Evolutionary conservation across 2,113 vertebrate species (phyloP).

Genomic region (Rhombomys opimus): DNA sequence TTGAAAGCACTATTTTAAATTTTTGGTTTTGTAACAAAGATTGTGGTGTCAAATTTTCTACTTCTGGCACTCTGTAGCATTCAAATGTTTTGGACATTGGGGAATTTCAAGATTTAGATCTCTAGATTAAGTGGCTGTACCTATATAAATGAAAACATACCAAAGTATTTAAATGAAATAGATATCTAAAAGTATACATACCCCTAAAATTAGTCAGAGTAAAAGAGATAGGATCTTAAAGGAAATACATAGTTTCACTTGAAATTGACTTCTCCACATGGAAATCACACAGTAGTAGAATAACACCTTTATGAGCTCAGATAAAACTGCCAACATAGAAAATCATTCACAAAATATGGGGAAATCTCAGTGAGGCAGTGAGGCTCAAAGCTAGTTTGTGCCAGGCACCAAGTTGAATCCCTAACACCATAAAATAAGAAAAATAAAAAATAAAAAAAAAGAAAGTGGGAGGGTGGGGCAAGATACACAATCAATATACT

Average conservation of each 20-base stretch:
- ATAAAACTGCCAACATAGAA: constrained; percentile 25
- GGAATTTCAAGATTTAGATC: background rate
- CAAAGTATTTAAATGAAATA: constrained; percentile 18
- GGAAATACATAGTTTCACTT: constrained; percentile 39
- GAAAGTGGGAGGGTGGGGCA: no score
- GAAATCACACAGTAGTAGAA: background rate
- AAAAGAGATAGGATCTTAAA: constrained; percentile 39
- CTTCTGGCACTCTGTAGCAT: background rate
- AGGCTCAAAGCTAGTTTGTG: background rate
- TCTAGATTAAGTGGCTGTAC: background rate
- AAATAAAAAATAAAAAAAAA: background rate
- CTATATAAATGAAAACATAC: background rate
- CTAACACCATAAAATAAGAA: background rate
- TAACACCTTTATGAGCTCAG: background rate
- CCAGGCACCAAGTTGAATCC: background rate
- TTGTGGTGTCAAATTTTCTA: background rate
- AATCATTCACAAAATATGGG: background rate
- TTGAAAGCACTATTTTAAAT: background rate
- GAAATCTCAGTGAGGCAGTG: constrained; percentile 34
- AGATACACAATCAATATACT: background rate
- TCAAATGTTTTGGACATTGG: background rate
- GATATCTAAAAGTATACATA: background rate
- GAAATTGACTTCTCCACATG: background rate
- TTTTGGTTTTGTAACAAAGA: background rate
- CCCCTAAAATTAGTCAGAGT: background rate